Conservation (phyloP, 2,888 invertebrate species). For the Diloba caeruleocephala region DNA sequence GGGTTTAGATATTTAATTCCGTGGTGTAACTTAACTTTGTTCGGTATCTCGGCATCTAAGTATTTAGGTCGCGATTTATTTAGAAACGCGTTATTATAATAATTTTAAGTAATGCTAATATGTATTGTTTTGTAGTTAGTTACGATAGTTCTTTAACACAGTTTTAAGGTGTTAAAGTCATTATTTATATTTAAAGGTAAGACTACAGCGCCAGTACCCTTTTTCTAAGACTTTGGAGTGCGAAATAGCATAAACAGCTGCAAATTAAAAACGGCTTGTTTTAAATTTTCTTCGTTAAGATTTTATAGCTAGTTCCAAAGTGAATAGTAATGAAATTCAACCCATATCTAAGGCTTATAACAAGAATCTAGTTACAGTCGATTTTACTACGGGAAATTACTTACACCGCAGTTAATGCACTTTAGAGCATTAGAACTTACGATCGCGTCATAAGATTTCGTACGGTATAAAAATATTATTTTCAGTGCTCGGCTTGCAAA, state of each 20-base stretch:
- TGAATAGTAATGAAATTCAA: neutral
- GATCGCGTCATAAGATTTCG: neutral
- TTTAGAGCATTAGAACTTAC: neutral
- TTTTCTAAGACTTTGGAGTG: neutral
- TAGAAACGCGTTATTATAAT: slow-evolving; percentile 1
- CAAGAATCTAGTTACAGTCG: neutral
- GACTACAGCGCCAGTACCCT: neutral
- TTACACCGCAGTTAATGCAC: neutral
- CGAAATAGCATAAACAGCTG: neutral
- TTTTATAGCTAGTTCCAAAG: neutral
- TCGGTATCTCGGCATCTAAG: too few relatives aligned
- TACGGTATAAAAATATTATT: slow-evolving; percentile 4
- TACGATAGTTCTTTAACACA: too few relatives aligned
- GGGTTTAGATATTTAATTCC: slow-evolving; percentile 55
- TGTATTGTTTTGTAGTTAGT: too few relatives aligned
- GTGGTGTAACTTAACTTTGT: slow-evolving; percentile 39
- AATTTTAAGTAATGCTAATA: too few relatives aligned
- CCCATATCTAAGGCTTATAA: too few relatives aligned
- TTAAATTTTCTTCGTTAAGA: neutral
- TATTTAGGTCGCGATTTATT: slow-evolving; percentile 6
- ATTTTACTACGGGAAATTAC: slow-evolving; percentile 1
- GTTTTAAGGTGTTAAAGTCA: too few relatives aligned
- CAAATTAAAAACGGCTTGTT: too few relatives aligned
- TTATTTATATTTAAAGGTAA: too few relatives aligned
- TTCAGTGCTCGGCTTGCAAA: slow-evolving; percentile 23